A percentile compares a stretch with the other conserved stretches of the same genome.
Conservation (phyloP, 2,888 invertebrate genomes). For the Nemapogon koenigi region DNA sequence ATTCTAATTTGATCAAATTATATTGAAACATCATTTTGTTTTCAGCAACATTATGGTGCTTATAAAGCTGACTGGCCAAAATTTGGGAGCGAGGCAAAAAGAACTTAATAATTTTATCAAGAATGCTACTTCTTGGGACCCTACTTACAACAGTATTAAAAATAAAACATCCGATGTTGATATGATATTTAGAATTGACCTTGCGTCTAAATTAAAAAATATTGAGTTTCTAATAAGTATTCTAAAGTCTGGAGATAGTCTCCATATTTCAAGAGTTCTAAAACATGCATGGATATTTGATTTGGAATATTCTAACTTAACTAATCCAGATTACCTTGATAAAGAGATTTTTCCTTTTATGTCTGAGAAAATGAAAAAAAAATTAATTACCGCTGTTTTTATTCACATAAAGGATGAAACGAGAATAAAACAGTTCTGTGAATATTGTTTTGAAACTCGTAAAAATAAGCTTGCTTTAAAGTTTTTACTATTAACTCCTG, state of each 20-base stretch:
- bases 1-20: too few species aligned
- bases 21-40: too few species aligned
- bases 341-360: conserved; percentile 33
- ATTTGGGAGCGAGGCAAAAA: conserved; percentile 25
- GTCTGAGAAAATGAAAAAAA: conserved; percentile 38
- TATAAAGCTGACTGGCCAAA: conserved; percentile 21
- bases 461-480: conserved; percentile 25
- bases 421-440: conserved; percentile 26
- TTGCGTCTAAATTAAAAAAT: conserved; percentile 33
- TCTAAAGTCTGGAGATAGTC: conserved; percentile 32
- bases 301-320: conserved; percentile 24
- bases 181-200: conserved; percentile 36
- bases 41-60: conserved; percentile 23
- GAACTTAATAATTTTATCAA: conserved; percentile 28
- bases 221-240: conserved; percentile 31
- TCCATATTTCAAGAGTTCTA: conserved; percentile 33
- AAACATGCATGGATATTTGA: conserved; percentile 33
- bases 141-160: too few species aligned
- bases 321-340: conserved; percentile 31
- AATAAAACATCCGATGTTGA: conserved; percentile 26
- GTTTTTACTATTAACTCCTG: conserved; percentile 29
- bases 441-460: conserved; percentile 26
- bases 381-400: conserved; percentile 27
- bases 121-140: conserved; percentile 11
- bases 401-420: conserved; percentile 23